Evolutionary conservation across 2,888 invertebrate species (phyloP).

Genomic region (Dynastes grantii): DNA sequence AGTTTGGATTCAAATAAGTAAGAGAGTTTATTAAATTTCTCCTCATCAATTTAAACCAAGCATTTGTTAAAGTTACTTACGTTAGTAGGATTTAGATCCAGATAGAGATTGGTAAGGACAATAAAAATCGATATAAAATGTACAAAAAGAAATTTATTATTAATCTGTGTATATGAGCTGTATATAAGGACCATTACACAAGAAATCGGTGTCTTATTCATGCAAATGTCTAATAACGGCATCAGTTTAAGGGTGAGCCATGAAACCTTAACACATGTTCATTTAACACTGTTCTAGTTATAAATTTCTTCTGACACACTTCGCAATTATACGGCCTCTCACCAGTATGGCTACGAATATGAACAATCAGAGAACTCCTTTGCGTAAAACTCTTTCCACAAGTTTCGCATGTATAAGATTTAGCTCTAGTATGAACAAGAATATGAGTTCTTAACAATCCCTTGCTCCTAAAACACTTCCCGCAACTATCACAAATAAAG

Average conservation of each 20-base stretch:
- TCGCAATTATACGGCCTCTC: constrained; percentile 72
- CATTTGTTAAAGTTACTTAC: too few relatives aligned
- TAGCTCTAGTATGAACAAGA: constrained; percentile 58
- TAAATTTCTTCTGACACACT: constrained; percentile 69
- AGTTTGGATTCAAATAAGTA: too few relatives aligned
- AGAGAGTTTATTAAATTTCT: too few relatives aligned
- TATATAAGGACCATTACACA: too few relatives aligned
- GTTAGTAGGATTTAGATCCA: too few relatives aligned
- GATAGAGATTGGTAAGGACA: too few relatives aligned
- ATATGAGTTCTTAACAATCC: constrained; percentile 63
- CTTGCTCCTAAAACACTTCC: constrained; percentile 62
- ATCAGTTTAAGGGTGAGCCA: constrained; percentile 61
- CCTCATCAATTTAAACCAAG: too few relatives aligned
- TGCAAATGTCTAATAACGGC: too few relatives aligned
- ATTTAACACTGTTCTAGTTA: constrained; percentile 52
- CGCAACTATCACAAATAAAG: constrained; percentile 59
- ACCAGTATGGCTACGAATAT: constrained; percentile 57
- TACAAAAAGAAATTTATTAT: too few relatives aligned
- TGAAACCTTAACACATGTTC: constrained; percentile 58
- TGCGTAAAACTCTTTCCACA: constrained; percentile 58
- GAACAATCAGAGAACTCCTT: constrained; percentile 54
- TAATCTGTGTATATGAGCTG: too few relatives aligned
- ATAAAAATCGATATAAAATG: too few relatives aligned
- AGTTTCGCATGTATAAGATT: constrained; percentile 68
- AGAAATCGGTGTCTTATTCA: too few relatives aligned